Evolutionary conservation across 2,113 vertebrate species (phyloP), one percentile per base, ranked within the genome.

Genomic region (Pygoscelis adeliae): DNA sequence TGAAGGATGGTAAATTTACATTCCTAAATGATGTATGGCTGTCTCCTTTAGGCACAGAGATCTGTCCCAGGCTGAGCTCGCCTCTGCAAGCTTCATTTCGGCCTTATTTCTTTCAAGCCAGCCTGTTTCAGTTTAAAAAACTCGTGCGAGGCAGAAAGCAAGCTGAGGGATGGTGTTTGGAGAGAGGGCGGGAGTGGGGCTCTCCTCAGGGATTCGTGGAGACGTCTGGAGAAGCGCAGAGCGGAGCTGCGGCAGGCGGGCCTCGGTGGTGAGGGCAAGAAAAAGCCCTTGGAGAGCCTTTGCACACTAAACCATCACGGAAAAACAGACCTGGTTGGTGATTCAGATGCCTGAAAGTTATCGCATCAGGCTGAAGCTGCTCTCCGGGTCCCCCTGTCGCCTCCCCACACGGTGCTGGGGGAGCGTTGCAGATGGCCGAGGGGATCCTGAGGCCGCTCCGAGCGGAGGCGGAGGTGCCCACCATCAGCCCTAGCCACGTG

Each of bases 321-420:
- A 70, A 44, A 63, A 42, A 3, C 58, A 46, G 89, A 38, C 20
- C 59, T 42, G 66, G 50, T 61, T 0, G 0, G 55, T n/a, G 69
- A 67, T 5, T 44, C 32, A 38, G 40, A 20, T 49, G 30, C 46
- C 16, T 29, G 58, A 47, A 85, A 66, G 56, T 71, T 70, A 34
- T 20, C 3, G 0, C 19, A 9, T 47, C n/a, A 4, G 59, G 20
- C 36, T 36, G 70, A 80, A 71, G 63, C 53, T 74, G 59, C 29
- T 71, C 25, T 25, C 9, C 7, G 2, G 36, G 29, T 46, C 74
- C 59, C 22, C 16, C 2, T 0, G 0, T 71, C 6, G 3, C 80
- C 44, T 55, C 19, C 29, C n/a, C 4, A 3, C 0, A 0, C 0
- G 8, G 18, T 5, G 5, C 34, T 30, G 44, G n/a, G 25, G 77